phyloP scores from a whole-genome alignment of 2,797 vertebrate genomes.

The Clarias pachynema region DNA sequence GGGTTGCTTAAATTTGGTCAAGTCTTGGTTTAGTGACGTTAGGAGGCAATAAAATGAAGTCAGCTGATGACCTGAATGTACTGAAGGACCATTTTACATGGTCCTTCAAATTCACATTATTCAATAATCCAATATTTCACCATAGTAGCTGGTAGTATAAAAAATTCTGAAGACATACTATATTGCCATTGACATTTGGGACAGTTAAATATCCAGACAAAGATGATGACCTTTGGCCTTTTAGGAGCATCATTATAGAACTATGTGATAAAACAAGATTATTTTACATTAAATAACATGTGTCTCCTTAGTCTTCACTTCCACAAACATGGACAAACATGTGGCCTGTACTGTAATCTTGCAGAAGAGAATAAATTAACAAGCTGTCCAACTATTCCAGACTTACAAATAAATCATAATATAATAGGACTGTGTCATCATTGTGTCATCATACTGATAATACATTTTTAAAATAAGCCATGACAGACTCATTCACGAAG shows the following conservation, averaged over 20 bases:
- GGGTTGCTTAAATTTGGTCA: no score
- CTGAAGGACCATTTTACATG: no score
- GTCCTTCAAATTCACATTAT: background rate
- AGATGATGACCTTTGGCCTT: background rate
- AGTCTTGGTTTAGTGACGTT: no score
- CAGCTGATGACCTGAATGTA: no score
- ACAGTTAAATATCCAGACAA: background rate
- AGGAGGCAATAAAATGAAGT: no score
- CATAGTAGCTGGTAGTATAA: background rate
- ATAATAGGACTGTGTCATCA: background rate
- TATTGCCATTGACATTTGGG: background rate
- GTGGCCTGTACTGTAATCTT: background rate
- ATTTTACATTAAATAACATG: background rate
- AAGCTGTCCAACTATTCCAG: background rate
- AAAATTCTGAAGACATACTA: background rate
- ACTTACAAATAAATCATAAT: background rate
- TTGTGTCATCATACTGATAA: no score
- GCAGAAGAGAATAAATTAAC: background rate
- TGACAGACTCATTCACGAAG: background rate
- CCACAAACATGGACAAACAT: background rate
- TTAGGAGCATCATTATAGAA: background rate
- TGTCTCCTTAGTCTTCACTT: background rate
- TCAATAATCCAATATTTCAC: background rate
- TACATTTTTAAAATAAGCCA: background rate
- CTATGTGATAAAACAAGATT: background rate